Conservation (phyloP, 2,888 invertebrate genomes). For the Tigriopus californicus region DNA sequence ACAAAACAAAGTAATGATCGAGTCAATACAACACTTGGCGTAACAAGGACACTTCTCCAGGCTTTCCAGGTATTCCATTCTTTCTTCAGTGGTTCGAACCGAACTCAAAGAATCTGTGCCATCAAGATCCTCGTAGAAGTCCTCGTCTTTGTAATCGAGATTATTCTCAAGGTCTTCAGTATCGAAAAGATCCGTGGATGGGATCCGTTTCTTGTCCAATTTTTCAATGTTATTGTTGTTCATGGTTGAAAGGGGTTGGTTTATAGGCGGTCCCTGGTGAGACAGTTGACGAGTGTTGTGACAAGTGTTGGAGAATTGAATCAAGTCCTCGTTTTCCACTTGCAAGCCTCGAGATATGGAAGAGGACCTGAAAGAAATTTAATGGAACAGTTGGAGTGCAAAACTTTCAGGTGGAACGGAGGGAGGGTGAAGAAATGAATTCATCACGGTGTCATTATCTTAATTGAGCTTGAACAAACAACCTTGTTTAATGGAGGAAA, state of each 20-base stretch:
- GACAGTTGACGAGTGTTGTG: too few relatives aligned
- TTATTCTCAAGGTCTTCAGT: neutral
- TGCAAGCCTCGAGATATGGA: conserved; percentile 1
- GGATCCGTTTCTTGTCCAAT: neutral
- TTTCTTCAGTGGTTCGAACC: neutral
- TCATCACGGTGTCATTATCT: too few relatives aligned
- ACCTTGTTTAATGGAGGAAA: too few relatives aligned
- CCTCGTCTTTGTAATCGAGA: neutral
- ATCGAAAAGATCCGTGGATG: neutral
- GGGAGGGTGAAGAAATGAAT: too few relatives aligned
- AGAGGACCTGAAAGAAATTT: neutral
- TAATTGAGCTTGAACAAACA: too few relatives aligned
- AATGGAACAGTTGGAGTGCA: too few relatives aligned
- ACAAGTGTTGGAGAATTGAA: neutral
- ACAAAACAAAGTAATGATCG: conserved; percentile 1
- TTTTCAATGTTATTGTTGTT: neutral
- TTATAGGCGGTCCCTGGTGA: neutral
- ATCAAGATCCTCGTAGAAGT: neutral
- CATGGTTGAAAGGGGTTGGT: neutral
- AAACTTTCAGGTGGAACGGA: too few relatives aligned
- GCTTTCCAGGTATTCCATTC: conserved; percentile 4
- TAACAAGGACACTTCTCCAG: conserved; percentile 1
- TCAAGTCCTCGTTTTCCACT: conserved; percentile 6
- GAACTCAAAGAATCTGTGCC: neutral
- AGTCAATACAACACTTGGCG: conserved; percentile 4